These are phyloP conservation scores for Sebastes variabilis DNA, from an alignment of 2,797 vertebrate species.

Conservation along the genomic window DNA sequence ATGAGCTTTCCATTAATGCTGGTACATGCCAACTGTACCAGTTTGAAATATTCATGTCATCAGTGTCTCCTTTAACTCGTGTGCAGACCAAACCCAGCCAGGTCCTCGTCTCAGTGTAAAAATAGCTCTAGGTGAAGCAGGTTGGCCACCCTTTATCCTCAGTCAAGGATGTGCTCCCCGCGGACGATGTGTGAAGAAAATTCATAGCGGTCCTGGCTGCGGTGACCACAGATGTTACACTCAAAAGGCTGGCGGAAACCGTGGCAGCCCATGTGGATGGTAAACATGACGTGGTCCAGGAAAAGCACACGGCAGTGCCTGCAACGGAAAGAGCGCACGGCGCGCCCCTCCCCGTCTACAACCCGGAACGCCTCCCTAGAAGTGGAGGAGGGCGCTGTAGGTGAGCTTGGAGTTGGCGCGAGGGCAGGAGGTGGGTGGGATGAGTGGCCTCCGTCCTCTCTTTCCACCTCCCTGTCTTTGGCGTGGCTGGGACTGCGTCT, in stretches of 20 bases:
- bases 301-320: slow-evolving; percentile 97
- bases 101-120: slow-evolving; percentile 69
- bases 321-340: slow-evolving; percentile 92
- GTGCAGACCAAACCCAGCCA: slow-evolving; percentile 84
- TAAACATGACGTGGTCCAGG: slow-evolving; percentile 99
- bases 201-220: slow-evolving; percentile 98
- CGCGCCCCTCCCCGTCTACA: slow-evolving; percentile 90
- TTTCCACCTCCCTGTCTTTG: slow-evolving; percentile 86
- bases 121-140: slow-evolving; percentile 35
- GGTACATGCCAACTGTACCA: slow-evolving; percentile 40
- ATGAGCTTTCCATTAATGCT: slow-evolving; percentile 13
- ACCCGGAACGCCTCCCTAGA: slow-evolving; percentile 88
- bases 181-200: slow-evolving; percentile 98
- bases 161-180: slow-evolving; percentile 92
- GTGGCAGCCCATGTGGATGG: slow-evolving; percentile 99
- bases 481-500: slow-evolving; percentile 87
- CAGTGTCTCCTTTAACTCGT: slow-evolving; percentile 20
- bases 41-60: slow-evolving; percentile 40
- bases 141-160: slow-evolving; percentile 47
- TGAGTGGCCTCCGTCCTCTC: slow-evolving; percentile 68
- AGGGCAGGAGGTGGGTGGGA: slow-evolving; percentile 55
- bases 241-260: slow-evolving; percentile 98
- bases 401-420: slow-evolving; percentile 70
- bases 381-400: slow-evolving; percentile 79
- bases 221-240: slow-evolving; percentile 98